phyloP scores from a whole-genome alignment of 2,888 invertebrate species.

The Melinopterus prodromus region DNA sequence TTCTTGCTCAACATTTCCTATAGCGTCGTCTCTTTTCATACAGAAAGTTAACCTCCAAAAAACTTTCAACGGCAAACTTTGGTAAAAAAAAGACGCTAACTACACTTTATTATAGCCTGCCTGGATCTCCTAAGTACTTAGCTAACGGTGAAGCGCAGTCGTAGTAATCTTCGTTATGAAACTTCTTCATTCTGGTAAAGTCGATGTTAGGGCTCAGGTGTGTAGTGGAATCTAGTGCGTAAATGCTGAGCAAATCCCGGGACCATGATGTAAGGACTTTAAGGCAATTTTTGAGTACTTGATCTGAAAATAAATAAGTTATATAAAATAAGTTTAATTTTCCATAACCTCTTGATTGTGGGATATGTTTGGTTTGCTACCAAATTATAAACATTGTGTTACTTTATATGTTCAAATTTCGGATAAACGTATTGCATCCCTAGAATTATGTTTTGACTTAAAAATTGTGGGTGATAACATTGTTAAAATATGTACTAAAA shows the following conservation, averaged over 20 bases:
- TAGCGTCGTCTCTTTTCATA: background rate
- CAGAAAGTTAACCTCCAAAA: background rate
- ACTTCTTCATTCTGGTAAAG: constrained; percentile 61
- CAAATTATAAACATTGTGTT: too few species aligned
- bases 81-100: background rate
- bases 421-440: too few species aligned
- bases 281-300: too few species aligned
- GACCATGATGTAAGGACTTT: too few species aligned
- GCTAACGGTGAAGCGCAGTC: background rate
- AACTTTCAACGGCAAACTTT: background rate
- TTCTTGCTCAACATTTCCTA: background rate
- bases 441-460: too few species aligned
- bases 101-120: background rate
- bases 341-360: too few species aligned
- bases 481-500: too few species aligned
- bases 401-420: too few species aligned
- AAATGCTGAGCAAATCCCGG: constrained; percentile 76
- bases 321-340: too few species aligned
- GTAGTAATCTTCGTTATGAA: constrained; percentile 49
- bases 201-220: constrained; percentile 67
- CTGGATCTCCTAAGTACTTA: background rate
- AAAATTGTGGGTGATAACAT: too few species aligned
- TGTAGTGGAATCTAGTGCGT: constrained; percentile 69
- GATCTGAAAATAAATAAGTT: too few species aligned
- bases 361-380: too few species aligned